Conservation (phyloP, 2,113 vertebrate species). For the Archilochus colubris region DNA sequence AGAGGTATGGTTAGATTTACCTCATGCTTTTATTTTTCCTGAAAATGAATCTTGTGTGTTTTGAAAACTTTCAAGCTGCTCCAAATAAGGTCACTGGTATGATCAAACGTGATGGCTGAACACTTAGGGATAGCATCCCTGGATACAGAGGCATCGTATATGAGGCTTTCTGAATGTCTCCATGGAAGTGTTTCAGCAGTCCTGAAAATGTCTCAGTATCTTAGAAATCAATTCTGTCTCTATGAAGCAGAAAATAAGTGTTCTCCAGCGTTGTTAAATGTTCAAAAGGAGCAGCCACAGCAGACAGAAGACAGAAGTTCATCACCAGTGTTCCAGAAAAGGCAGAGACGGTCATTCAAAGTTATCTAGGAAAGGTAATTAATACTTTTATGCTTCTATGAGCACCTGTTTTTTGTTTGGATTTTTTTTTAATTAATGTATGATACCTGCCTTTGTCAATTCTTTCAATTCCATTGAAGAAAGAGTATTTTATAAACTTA, state of each 20-base stretch:
- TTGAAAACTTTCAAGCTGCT: background rate
- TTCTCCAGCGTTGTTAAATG: background rate
- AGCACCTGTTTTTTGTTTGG: background rate
- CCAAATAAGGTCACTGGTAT: background rate
- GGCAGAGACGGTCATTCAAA: background rate
- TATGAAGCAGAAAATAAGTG: background rate
- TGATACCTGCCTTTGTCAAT: background rate
- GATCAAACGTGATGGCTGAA: background rate
- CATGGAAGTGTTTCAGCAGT: background rate
- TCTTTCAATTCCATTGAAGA: background rate
- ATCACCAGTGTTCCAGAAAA: background rate
- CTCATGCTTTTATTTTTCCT: background rate
- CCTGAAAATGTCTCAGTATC: background rate
- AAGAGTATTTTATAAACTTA: background rate
- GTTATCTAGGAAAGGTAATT: background rate
- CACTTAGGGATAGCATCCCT: background rate
- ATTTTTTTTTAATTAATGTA: background rate
- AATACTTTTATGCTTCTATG: background rate
- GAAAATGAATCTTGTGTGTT: background rate
- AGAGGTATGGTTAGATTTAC: background rate
- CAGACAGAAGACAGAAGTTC: background rate
- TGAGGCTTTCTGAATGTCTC: background rate
- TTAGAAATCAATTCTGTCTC: background rate
- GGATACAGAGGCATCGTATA: background rate
- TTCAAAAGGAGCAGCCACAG: background rate